phyloP scores from a whole-genome alignment of 2,888 invertebrate genomes.

The Seira musarum region DNA sequence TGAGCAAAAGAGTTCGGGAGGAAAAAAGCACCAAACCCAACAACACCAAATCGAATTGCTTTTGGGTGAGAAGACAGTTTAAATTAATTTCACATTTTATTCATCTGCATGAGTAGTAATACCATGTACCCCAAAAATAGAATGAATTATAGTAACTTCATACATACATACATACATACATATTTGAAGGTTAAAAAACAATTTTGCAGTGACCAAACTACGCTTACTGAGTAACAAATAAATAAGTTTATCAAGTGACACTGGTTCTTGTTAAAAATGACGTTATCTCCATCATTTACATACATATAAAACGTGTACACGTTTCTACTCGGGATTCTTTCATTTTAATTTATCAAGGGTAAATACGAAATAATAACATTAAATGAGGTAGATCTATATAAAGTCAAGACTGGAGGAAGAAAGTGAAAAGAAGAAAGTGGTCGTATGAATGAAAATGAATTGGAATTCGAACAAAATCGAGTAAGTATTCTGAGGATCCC shows the following conservation, averaged over 20 bases:
- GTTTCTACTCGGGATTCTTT: no score
- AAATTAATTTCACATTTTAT: no score
- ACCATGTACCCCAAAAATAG: no score
- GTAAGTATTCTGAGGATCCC: no score
- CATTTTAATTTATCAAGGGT: no score
- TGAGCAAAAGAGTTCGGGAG: conserved; percentile 4
- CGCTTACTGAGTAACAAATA: conserved; percentile 51
- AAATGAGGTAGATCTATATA: neutral
- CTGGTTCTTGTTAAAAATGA: neutral
- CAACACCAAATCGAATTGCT: no score
- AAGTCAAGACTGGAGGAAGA: neutral
- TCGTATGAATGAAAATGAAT: neutral
- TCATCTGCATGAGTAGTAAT: no score
- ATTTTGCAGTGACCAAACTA: conserved; percentile 55
- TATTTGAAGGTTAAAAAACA: neutral
- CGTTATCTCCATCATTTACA: neutral
- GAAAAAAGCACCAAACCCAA: conserved; percentile 7
- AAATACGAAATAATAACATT: neutral
- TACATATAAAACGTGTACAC: neutral
- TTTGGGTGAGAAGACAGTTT: no score
- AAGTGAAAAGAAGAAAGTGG: neutral
- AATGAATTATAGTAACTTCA: no score
- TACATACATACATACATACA: no score
- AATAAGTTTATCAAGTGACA: conserved; percentile 3
- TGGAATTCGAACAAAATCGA: no score